Conservation (phyloP, 2,888 invertebrate species). For the Rhynchonema sp. region DNA sequence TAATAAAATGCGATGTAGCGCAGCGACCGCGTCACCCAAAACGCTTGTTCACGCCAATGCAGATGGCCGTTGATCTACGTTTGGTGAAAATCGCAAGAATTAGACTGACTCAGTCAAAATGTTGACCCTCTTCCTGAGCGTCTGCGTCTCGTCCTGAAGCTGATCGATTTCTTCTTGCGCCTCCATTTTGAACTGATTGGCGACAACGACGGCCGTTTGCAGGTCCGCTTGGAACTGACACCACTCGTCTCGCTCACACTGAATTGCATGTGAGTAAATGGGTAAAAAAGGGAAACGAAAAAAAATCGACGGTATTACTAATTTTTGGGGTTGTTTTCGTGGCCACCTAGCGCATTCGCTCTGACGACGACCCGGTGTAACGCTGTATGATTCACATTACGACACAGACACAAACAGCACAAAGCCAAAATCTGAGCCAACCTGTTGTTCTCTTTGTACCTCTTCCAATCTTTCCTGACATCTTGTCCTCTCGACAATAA, state of each 20-base stretch:
- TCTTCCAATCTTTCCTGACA: not conserved
- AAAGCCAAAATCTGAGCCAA: not conserved
- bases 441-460: not conserved
- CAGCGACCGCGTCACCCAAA: no score
- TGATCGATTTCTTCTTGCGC: slow-evolving; percentile 55
- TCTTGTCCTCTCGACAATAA: not conserved
- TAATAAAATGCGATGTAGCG: no score
- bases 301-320: no score
- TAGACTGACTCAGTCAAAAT: not conserved
- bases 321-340: no score
- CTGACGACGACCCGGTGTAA: no score
- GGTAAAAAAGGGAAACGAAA: not conserved
- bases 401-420: not conserved
- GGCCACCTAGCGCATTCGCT: no score
- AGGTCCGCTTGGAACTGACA: slow-evolving; percentile 22
- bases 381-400: no score
- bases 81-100: no score
- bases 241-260: not conserved
- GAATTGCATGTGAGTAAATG: not conserved
- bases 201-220: slow-evolving; percentile 72
- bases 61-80: no score
- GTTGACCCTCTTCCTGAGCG: not conserved
- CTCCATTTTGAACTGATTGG: slow-evolving; percentile 89
- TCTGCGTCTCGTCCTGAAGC: not conserved
- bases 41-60: no score